phyloP scores from a whole-genome alignment of 2,113 vertebrate genomes.

The Aplodontia rufa region DNA sequence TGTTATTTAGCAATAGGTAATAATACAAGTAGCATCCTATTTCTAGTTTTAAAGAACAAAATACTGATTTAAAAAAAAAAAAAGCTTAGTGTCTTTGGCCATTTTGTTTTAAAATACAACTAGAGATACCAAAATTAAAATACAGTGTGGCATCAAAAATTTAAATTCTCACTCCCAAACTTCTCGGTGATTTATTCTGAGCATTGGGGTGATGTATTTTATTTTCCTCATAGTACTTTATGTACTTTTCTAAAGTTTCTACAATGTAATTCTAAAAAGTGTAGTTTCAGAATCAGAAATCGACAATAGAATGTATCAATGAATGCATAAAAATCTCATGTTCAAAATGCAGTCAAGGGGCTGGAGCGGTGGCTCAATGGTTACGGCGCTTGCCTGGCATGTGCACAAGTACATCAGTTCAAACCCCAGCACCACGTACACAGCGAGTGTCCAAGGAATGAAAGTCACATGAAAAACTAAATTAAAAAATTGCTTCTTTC shows the following conservation, averaged over 20 bases:
- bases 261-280: neutral
- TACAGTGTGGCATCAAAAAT: neutral
- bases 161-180: neutral
- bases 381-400: too few relatives aligned
- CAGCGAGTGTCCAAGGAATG: too few relatives aligned
- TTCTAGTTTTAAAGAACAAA: conserved; percentile 34
- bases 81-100: neutral
- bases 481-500: too few relatives aligned
- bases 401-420: too few relatives aligned
- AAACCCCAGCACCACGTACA: too few relatives aligned
- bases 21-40: neutral
- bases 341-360: neutral
- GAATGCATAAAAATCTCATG: neutral
- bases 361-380: too few relatives aligned
- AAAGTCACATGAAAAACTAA: too few relatives aligned
- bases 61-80: neutral
- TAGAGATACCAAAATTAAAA: neutral
- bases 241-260: conserved; percentile 7
- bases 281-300: neutral
- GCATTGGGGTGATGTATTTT: neutral
- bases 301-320: neutral
- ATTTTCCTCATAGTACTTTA: too few relatives aligned
- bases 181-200: neutral
- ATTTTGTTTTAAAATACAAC: neutral
- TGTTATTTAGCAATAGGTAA: neutral